Evolutionary conservation across 2,113 vertebrate genomes (phyloP), one percentile per base, ranked within the genome.

Genomic region (Gymnogyps californianus): DNA sequence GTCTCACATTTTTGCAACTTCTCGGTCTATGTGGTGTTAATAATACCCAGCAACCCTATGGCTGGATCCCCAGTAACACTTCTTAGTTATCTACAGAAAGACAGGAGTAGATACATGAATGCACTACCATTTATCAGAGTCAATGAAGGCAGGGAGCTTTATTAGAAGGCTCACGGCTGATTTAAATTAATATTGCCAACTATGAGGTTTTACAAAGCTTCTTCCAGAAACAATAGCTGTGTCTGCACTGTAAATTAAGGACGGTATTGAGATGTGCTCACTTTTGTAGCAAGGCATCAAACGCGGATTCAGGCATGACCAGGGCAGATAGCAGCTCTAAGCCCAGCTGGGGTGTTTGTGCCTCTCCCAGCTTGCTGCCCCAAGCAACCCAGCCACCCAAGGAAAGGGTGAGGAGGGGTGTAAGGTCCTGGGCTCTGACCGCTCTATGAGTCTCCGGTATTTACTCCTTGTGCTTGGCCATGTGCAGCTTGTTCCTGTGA

Each of bases 171-270:
- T 92, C 83, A 77, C 18, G 52, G 83, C 19, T 79, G 49, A 90
- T 83, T 94, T 86, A 90, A 89, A 92, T 95, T 80, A 87, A 86
- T 95, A 88, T 86, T 87, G 46, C 70, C 75, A 87, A 42, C 70
- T 52, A 13, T 71, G 82, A 88, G 40, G 40, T 95, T 89, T 89
- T 80, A 74, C 58, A 96, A 81, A 89, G 40, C 22, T 32, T 85
- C 51, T 65, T 51, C 64, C 81, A 74, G 84, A 94, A 83, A 94
- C 93, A 96, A 77, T 52, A 61, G 82, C 58, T 9, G 13, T 87
- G 83, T 49, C 81, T 87, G 46, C 47, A 20, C 62, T 65, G 78
- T 72, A 88, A 91, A 72, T 69, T 82, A 76, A 67, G 87, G 74
- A 10, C 0, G 14, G 44, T 57, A 20, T 17, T 69, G 95, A 80